Evolutionary conservation across 2,113 vertebrate genomes (phyloP), one percentile per base, ranked within the genome.

Genomic region (Aviceda subcristata): DNA sequence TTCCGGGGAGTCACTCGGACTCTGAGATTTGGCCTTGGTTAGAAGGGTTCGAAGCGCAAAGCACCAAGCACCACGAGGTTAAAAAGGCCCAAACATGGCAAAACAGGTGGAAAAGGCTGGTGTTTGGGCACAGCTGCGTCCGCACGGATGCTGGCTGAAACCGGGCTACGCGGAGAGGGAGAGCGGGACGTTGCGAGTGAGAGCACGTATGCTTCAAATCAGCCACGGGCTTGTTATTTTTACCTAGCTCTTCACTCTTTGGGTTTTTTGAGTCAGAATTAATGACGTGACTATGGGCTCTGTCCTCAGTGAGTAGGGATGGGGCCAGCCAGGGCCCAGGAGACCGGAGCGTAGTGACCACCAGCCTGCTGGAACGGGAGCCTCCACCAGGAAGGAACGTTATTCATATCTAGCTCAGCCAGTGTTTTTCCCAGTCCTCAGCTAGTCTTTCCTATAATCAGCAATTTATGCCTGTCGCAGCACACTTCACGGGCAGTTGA

Each of bases 401-500:
- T 43, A 48, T 56, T 79, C 56, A 41, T 60, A 57, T n/a, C 43
- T 39, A 88, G 45, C 56, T 92, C 76, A 91, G 51, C 51, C 27
- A 66, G 39, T 38, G 21, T 59, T 71, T 92, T 85, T 75, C 74
- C 80, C 71, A 66, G 36, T 60, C 57, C 77, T 79, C 62, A 90
- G 56, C 26, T 91, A 48, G 67, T 92, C 67, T 90, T 96, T 92
- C 48, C n/a, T 39, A 9, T 83, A 95, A 96, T 88, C 56, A 71
- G 68, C 87, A 97, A 51, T 97, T 93, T 98, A 72, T 24, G 39
- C 69, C 67, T 92, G 41, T 82, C 95, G 96, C 57, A 89, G 62
- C 62, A 46, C 2, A 69, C 92, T 95, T 92, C 84, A 71, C 78
- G 73, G 71, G 56, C 2, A 5, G 41, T 29, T 97, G 95, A 88